Percentiles rank a stretch among this genome's conserved stretches.
These are phyloP conservation scores for Rhopalosiphum padi DNA, from an alignment of 1,140 invertebrate genomes.

Conservation along the genomic window DNA sequence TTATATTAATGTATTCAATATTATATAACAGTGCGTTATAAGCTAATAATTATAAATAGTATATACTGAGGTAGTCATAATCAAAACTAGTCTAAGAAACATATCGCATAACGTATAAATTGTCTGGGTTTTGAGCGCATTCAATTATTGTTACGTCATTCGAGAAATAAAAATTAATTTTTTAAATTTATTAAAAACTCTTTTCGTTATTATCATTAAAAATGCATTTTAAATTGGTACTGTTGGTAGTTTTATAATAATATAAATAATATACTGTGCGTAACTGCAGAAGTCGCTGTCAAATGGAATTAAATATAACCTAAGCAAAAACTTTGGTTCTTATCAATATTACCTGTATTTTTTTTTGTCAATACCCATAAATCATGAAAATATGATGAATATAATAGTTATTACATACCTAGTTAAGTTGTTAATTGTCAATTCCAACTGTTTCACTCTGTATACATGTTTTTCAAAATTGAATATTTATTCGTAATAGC, in stretches of 20 bases:
- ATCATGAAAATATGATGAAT: not conserved
- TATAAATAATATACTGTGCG: not conserved
- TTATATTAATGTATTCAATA: not conserved
- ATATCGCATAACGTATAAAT: not conserved
- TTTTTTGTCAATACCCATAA: not conserved
- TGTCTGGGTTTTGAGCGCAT: not conserved
- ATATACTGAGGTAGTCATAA: not conserved
- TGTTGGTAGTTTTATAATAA: too few relatives aligned
- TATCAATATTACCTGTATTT: not conserved
- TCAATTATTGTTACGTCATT: not conserved
- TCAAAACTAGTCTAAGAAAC: not conserved
- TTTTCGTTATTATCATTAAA: not conserved
- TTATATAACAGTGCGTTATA: not conserved
- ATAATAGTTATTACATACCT: not conserved
- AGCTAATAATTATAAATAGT: not conserved
- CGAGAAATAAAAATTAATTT: not conserved
- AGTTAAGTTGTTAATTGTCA: not conserved
- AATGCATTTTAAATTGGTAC: too few relatives aligned
- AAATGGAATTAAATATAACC: not conserved
- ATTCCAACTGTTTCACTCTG: not conserved
- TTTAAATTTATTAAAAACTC: not conserved
- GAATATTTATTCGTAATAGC: not conserved
- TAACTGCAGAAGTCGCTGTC: not conserved
- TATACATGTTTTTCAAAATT: not conserved
- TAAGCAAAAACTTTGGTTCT: not conserved